These are phyloP conservation scores for Spicauda simplicius DNA, from an alignment of 2,888 invertebrate species.

Conservation along the genomic window DNA sequence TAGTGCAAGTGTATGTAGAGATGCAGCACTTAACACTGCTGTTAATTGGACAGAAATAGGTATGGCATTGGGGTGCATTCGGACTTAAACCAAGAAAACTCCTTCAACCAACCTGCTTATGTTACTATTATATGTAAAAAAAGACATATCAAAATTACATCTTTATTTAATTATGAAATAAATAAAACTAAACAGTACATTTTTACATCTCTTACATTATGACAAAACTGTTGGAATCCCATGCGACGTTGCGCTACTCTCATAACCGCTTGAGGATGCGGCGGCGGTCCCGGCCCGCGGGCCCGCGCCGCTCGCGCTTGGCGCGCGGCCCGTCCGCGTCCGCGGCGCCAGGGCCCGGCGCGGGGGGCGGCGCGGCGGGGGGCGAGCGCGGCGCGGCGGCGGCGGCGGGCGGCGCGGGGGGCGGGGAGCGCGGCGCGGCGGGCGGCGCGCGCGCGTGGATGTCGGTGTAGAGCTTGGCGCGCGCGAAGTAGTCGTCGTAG, in stretches of 20 bases:
- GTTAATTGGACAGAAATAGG: too few relatives aligned
- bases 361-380: too few relatives aligned
- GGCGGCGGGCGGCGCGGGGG: too few relatives aligned
- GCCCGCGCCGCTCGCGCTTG: constrained; percentile 90
- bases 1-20: too few relatives aligned
- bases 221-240: background rate
- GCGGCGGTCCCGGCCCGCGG: constrained; percentile 56
- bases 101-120: too few relatives aligned
- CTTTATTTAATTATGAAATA: constrained; percentile 45
- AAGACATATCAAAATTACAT: constrained; percentile 10
- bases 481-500: constrained; percentile 94
- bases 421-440: too few relatives aligned
- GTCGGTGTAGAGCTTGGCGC: constrained; percentile 75
- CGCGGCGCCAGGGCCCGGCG: constrained; percentile 85
- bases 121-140: background rate
- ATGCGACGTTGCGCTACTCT: constrained; percentile 38
- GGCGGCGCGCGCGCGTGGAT: constrained; percentile 76
- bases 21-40: too few relatives aligned
- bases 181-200: constrained; percentile 45
- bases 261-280: constrained; percentile 69
- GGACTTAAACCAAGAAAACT: too few relatives aligned
- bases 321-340: constrained; percentile 88
- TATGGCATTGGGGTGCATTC: too few relatives aligned
- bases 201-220: constrained; percentile 38
- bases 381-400: constrained; percentile 29